phyloP scores from a whole-genome alignment of 2,113 vertebrate genomes.

The Microcebus murinus region DNA sequence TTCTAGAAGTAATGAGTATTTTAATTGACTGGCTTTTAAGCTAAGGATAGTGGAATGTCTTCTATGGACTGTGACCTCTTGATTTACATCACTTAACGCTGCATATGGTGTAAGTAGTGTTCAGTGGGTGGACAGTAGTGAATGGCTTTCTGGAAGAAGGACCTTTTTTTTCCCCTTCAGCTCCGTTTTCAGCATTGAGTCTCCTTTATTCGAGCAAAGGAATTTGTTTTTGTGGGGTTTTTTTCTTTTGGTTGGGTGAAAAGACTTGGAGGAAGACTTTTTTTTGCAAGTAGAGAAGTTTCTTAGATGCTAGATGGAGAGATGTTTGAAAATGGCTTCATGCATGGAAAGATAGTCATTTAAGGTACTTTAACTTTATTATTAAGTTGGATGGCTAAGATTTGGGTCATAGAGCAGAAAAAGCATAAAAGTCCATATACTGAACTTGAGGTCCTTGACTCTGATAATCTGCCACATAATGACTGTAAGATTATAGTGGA shows the following conservation, averaged over 20 bases:
- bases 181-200: background rate
- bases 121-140: background rate
- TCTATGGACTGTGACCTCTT: background rate
- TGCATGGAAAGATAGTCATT: background rate
- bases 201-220: background rate
- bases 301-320: background rate
- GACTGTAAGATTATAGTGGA: too few species aligned
- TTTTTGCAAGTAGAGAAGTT: background rate
- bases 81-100: background rate
- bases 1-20: too few species aligned
- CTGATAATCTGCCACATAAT: background rate
- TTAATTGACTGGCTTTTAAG: background rate
- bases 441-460: background rate
- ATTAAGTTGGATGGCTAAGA: background rate
- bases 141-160: background rate
- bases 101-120: accelerated
- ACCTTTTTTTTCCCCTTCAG: background rate
- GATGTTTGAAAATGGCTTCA: background rate
- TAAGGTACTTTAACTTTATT: too few species aligned
- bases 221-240: too few species aligned
- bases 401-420: background rate
- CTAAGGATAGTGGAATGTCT: background rate
- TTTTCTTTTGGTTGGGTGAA: too few species aligned
- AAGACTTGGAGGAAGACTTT: background rate
- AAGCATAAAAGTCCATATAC: background rate